Base-by-base conservation (phyloP, 2,113 vertebrate species). In the Mystacornis crossleyi region DNA sequence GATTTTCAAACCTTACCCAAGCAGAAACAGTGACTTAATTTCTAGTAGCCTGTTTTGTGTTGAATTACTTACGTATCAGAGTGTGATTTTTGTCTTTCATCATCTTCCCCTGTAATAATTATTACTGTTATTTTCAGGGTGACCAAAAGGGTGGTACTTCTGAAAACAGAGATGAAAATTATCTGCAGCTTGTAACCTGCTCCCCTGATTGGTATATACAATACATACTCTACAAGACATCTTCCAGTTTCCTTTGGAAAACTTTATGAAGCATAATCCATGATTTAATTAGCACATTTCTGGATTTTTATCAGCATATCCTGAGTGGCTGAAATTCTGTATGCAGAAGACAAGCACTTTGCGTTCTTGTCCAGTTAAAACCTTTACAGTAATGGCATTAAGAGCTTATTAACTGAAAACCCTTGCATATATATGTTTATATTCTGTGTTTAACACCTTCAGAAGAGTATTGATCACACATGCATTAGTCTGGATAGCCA, bases 191-290 rank as follows among this genome's bases (percentile, higher is more conserved):
- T 51, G 96, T 98, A 57, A 99, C 99, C 54, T 99, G 99, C 95
- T 99, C 99, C 20, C 98, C 98, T 74, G 99, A 99, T 55, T 95
- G 99, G 99, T 99, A 98, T 23, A 25, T 90, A 69, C 71, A 80
- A 57, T 20, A 42, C 89, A 70, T 43, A 47, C 36, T 77, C 47
- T 85, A 86, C 50, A 65, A 84, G 78, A 71, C 8, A 4, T 48
- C 67, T 73, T 89, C 45, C 40, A 71, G 34, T 58, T 94, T 42
- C 62, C 42, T 70, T 72, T 62, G 58, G 66, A 90, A 96, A 80
- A 50, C 15, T 60, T 88, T 26, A n/a, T 33, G 19, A 64, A 65
- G 28, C 7, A 12, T 10, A 45, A 38, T 71, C n/a, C 28, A 48
- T 54, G 16, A 82, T 85, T 87, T 82, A 61, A 82, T 33, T 84